Conservation (phyloP, 2,797 vertebrate genomes). For the Craterocephalus amniculus region DNA sequence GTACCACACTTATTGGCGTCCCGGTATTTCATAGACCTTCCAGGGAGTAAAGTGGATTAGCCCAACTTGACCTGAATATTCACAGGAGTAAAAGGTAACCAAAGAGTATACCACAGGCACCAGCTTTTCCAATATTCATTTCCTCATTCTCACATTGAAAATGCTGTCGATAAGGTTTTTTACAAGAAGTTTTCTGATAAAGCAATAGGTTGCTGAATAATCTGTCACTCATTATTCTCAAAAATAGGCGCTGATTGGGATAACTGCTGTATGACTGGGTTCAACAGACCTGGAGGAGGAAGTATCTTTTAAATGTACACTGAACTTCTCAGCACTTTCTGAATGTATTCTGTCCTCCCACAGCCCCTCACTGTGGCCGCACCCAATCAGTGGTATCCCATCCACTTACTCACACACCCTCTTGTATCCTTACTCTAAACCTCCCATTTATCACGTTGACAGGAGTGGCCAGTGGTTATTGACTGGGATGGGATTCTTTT, state of each 20-base stretch:
- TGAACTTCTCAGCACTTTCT: constrained; percentile 52
- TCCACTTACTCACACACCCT: constrained; percentile 64
- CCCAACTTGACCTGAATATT: constrained; percentile 50
- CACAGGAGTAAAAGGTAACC: constrained; percentile 30
- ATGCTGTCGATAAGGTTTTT: constrained; percentile 33
- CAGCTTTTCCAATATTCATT: constrained; percentile 24
- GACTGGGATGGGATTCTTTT: constrained; percentile 66
- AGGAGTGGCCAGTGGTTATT: constrained; percentile 67
- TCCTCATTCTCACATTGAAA: constrained; percentile 42
- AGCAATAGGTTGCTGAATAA: constrained; percentile 21
- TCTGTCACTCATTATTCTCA: constrained; percentile 29
- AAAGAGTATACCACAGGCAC: constrained; percentile 27
- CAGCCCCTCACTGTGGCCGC: constrained; percentile 44
- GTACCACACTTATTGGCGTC: constrained; percentile 45
- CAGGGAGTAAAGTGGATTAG: constrained; percentile 64
- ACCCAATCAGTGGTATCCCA: constrained; percentile 62
- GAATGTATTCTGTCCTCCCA: constrained; percentile 53
- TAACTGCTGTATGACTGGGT: constrained; percentile 15
- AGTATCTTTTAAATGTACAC: constrained; percentile 2
- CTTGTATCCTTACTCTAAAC: constrained; percentile 54
- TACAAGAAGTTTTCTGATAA: constrained; percentile 31
- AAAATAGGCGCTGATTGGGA: constrained; percentile 31
- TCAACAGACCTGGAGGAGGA: constrained; percentile 19
- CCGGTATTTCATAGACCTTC: constrained; percentile 53
- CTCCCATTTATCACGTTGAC: constrained; percentile 76